Percentiles rank a stretch among this genome's conserved stretches.
phyloP scores from a whole-genome alignment of 53 echinoderm and acorn worm species.

The Actinopyga echinites region DNA sequence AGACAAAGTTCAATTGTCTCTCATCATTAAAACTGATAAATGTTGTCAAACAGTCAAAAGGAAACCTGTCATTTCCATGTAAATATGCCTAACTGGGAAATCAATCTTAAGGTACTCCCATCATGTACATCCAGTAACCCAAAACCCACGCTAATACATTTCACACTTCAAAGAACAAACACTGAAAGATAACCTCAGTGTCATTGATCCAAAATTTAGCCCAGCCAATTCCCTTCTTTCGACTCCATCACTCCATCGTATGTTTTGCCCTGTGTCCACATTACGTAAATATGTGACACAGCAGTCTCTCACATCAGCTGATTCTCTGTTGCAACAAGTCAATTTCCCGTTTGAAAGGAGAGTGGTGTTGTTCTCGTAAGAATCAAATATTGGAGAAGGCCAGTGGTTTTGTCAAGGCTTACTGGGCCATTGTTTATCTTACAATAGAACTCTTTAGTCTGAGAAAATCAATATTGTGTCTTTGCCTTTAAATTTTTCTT shows the following conservation, averaged over 20 bases:
- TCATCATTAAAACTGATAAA: no score
- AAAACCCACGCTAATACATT: neutral
- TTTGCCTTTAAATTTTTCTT: neutral
- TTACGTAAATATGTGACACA: neutral
- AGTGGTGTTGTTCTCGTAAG: neutral
- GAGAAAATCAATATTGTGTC: neutral
- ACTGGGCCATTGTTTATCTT: conserved; percentile 12
- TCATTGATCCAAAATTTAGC: no score
- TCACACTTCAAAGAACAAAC: no score
- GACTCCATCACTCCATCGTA: no score
- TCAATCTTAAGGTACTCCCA: neutral
- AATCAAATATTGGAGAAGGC: conserved; percentile 10
- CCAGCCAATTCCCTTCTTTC: no score
- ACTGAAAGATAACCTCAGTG: no score
- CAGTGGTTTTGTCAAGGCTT: neutral
- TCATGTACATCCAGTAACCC: neutral
- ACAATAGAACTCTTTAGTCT: neutral
- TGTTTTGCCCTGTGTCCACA: no score
- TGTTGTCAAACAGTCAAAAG: no score
- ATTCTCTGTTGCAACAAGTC: neutral
- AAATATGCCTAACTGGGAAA: no score
- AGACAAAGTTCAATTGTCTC: no score
- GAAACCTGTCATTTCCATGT: no score
- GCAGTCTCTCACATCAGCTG: neutral
- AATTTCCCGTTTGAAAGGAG: conserved; percentile 9